These are phyloP conservation scores for Microtus oregoni DNA, from an alignment of 2,113 vertebrate species.

Conservation along the genomic window DNA sequence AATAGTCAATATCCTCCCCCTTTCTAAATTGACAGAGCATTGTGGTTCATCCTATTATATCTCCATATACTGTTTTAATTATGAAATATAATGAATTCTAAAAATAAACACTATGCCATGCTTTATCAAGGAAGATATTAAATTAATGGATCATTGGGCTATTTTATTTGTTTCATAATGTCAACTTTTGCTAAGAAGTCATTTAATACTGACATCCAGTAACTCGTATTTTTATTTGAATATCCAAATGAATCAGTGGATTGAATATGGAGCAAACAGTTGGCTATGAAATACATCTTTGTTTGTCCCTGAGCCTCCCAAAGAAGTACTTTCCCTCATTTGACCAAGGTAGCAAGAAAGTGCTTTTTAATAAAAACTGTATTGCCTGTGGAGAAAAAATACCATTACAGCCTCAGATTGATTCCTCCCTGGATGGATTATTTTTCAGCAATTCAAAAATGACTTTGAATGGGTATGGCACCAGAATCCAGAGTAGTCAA, in stretches of 20 bases:
- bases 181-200: constrained; percentile 32
- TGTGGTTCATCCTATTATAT: neutral
- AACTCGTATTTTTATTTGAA: constrained; percentile 49
- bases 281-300: neutral
- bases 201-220: neutral
- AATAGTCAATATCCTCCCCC: neutral
- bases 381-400: neutral
- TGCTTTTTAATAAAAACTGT: neutral
- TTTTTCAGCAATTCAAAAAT: constrained; percentile 41
- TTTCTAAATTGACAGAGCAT: constrained; percentile 29
- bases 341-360: neutral
- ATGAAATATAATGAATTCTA: neutral
- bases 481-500: neutral
- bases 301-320: neutral
- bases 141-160: neutral
- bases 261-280: neutral
- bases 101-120: neutral
- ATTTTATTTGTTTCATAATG: constrained; percentile 6
- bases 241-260: neutral
- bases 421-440: neutral
- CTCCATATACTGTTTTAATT: neutral
- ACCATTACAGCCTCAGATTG: neutral
- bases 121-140: constrained; percentile 20
- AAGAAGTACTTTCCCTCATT: neutral
- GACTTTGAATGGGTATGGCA: neutral